Evolutionary conservation across 2,797 vertebrate species (phyloP), one percentile per base, ranked within the genome.

Genomic region (Coranthus polyacanthus): DNA sequence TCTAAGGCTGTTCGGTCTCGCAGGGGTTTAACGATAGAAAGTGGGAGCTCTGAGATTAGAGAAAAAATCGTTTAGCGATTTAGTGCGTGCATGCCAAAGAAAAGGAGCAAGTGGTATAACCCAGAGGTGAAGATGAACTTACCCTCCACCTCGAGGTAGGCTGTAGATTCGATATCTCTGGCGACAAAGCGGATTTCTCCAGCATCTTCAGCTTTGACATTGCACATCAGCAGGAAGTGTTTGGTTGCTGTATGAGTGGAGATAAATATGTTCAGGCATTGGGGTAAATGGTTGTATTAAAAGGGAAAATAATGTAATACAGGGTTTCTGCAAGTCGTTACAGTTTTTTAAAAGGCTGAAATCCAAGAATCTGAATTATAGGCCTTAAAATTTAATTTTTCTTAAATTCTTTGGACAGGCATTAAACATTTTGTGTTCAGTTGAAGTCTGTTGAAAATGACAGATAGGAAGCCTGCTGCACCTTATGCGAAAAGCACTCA

Each of bases 151-250:
- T 85, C 90, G 18, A 99, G 93, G 16, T 70, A 91, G 37, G 96
- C 96, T 49, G 84, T 92, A 0, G 96, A 97, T 81, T 90, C 82
- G 1, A 91, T 87, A 9, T 88, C 92, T 82, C 94, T 94, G 12
- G 95, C 94, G 2, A 60, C 65, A 26, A 99, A 98, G 53, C 85
- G 86, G 66, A 99, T 93, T 76, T 96, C 94, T 55, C 97, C 97
- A 0, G 93, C 80, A 12, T 99, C 96, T 54, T 98, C 96, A 0
- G 91, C 79, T 45, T 78, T 81, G 56, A 95, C 94, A 0, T 91
- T 91, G 15, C 95, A 98, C 80, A 99, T 93, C 44, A 98, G 84
- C 46, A 99, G 90, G 82, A 98, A 96, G 74, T 98, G 97, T 75
- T 94, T 94, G 57, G 92, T 93, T 34, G 96, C 98, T 99, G 10